Evolutionary conservation across 2,888 invertebrate species (phyloP).

Genomic region (Nomada lathburiana): DNA sequence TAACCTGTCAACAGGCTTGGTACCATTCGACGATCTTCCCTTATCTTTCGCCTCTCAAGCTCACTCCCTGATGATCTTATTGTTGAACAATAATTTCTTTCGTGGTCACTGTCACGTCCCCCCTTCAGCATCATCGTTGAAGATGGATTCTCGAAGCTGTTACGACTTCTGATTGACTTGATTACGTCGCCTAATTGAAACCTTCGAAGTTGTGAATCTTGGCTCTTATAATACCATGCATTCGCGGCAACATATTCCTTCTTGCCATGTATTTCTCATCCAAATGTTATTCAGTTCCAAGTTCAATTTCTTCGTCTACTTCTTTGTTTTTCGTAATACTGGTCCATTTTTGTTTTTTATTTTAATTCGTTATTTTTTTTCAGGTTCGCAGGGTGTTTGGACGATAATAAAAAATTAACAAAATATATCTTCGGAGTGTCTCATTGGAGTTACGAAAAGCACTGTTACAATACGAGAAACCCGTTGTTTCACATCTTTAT

Average conservation of each 20-base stretch:
- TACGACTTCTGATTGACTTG: slow-evolving; percentile 30
- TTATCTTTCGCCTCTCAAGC: slow-evolving; percentile 62
- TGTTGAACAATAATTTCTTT: slow-evolving; percentile 49
- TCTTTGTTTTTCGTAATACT: background rate
- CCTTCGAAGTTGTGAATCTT: slow-evolving; percentile 1
- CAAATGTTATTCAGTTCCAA: background rate
- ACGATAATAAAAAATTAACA: background rate
- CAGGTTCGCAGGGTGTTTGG: background rate
- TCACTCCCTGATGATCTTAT: slow-evolving; percentile 56
- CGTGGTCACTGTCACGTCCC: slow-evolving; percentile 57
- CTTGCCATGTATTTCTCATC: background rate
- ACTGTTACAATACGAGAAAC: background rate
- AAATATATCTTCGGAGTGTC: background rate
- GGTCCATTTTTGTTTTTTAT: background rate
- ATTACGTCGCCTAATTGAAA: slow-evolving; percentile 36
- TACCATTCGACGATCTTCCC: slow-evolving; percentile 36
- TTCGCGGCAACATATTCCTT: slow-evolving; percentile 10
- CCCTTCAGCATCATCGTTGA: slow-evolving; percentile 65
- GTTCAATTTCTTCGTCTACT: background rate
- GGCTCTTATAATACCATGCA: background rate
- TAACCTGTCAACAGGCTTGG: slow-evolving; percentile 47
- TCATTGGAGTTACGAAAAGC: background rate
- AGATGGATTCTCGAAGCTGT: slow-evolving; percentile 20
- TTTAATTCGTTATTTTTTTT: background rate
- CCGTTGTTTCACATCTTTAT: slow-evolving; percentile 2